Percentiles rank a stretch among this genome's conserved stretches.
Conservation (phyloP, 2,888 invertebrate genomes). For the Adelphocoris suturalis region DNA sequence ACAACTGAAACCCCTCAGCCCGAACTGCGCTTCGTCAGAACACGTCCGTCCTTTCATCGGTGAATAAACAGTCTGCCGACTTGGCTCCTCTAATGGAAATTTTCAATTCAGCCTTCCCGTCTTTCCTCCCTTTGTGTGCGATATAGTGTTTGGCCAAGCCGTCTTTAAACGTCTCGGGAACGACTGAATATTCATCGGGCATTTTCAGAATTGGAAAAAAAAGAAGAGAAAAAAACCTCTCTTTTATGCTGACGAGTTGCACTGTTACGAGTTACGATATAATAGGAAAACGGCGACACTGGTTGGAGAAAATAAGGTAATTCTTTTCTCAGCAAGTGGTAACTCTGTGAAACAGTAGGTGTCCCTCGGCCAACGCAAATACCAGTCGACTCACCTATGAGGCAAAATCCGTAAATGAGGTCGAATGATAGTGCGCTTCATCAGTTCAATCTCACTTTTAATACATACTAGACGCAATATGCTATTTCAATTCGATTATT, state of each 20-base stretch:
- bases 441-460: no score
- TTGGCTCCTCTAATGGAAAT: slow-evolving; percentile 56
- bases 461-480: no score
- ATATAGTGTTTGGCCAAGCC: slow-evolving; percentile 16
- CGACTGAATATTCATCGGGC: slow-evolving; percentile 26
- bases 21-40: slow-evolving; percentile 38
- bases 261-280: neutral
- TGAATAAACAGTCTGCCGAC: slow-evolving; percentile 38
- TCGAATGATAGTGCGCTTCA: no score
- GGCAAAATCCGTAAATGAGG: no score
- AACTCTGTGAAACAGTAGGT: no score
- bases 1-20: slow-evolving; percentile 41
- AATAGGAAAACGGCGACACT: neutral
- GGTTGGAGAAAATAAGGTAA: no score
- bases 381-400: no score
- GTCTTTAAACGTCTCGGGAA: neutral
- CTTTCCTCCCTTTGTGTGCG: neutral
- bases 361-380: no score
- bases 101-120: slow-evolving; percentile 13
- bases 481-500: no score
- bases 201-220: neutral
- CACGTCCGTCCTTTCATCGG: slow-evolving; percentile 55
- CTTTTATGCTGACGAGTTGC: neutral
- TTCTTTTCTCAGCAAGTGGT: no score
- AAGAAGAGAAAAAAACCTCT: neutral